Percentiles rank a stretch among this genome's conserved stretches.
Evolutionary conservation across 2,797 vertebrate genomes (phyloP).

Genomic region (Gadopsis marmoratus): DNA sequence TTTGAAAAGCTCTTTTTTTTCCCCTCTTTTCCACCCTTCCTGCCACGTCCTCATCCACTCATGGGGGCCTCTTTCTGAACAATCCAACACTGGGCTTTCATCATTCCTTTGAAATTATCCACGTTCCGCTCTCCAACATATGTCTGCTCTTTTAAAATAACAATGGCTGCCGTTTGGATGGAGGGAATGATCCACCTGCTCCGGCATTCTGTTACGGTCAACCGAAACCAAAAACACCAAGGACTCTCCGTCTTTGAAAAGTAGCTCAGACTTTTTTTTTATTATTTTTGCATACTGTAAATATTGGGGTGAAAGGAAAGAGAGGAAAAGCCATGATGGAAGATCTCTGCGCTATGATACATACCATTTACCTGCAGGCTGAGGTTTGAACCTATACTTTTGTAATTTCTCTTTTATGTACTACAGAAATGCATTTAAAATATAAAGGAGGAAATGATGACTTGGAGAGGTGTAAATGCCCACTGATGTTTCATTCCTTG

Average conservation of each 20-base stretch:
- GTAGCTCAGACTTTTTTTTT: slow-evolving; percentile 56
- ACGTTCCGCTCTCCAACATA: slow-evolving; percentile 78
- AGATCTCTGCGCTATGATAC: background rate
- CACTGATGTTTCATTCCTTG: background rate
- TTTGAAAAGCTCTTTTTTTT: slow-evolving; percentile 75
- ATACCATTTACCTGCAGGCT: slow-evolving; percentile 2
- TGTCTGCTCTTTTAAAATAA: slow-evolving; percentile 81
- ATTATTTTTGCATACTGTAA: slow-evolving; percentile 35
- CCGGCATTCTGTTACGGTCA: slow-evolving; percentile 73
- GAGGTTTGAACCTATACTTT: slow-evolving; percentile 9
- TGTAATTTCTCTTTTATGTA: background rate
- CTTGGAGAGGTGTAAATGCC: background rate
- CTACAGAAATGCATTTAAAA: slow-evolving; percentile 13
- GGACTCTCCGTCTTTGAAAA: slow-evolving; percentile 79
- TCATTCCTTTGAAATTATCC: slow-evolving; percentile 79
- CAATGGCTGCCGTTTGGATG: slow-evolving; percentile 77
- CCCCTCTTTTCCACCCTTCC: slow-evolving; percentile 69
- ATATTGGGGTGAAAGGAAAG: slow-evolving; percentile 14
- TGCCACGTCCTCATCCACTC: slow-evolving; percentile 75
- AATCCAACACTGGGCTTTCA: slow-evolving; percentile 80
- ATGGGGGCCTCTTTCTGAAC: slow-evolving; percentile 80
- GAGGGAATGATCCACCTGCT: slow-evolving; percentile 80
- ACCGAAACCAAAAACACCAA: slow-evolving; percentile 66
- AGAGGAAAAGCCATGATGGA: background rate
- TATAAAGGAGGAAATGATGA: background rate